Percentiles rank a stretch among this genome's conserved stretches.
phyloP scores from a whole-genome alignment of 1,140 invertebrate species.

The Eumaeus atala region DNA sequence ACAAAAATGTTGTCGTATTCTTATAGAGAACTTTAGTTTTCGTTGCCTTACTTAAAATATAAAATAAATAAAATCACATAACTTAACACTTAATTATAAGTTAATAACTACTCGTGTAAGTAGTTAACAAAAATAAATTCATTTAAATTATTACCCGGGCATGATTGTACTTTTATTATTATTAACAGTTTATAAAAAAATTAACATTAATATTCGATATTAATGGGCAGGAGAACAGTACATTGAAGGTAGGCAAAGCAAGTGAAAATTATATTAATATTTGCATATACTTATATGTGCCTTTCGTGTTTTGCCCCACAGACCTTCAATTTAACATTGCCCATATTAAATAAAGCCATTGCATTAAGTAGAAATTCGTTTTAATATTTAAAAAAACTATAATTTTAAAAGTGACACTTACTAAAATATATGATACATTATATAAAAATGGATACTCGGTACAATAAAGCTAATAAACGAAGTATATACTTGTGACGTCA shows the following conservation, averaged over 20 bases:
- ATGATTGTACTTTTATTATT: background rate
- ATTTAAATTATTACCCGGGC: conserved; percentile 3
- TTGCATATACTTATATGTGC: no score
- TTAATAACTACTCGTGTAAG: background rate
- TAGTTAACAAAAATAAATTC: background rate
- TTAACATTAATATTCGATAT: no score
- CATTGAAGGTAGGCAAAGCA: no score
- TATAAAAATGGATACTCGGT: conserved; percentile 15
- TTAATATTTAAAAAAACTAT: background rate
- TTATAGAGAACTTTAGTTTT: no score
- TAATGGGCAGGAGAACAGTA: no score
- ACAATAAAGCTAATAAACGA: conserved; percentile 4
- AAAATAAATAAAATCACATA: conserved; percentile 5
- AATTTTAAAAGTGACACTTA: background rate
- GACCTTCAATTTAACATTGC: no score
- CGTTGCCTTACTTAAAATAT: no score
- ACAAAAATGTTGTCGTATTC: no score
- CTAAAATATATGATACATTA: background rate
- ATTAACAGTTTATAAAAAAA: background rate
- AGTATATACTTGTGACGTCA: conserved; percentile 1
- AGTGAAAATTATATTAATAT: no score
- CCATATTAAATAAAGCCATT: no score
- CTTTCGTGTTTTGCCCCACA: no score
- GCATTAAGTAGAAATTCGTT: no score
- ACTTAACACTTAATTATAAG: background rate